These are phyloP conservation scores for Cantharis rustica DNA, from an alignment of 2,888 invertebrate species.

Conservation along the genomic window DNA sequence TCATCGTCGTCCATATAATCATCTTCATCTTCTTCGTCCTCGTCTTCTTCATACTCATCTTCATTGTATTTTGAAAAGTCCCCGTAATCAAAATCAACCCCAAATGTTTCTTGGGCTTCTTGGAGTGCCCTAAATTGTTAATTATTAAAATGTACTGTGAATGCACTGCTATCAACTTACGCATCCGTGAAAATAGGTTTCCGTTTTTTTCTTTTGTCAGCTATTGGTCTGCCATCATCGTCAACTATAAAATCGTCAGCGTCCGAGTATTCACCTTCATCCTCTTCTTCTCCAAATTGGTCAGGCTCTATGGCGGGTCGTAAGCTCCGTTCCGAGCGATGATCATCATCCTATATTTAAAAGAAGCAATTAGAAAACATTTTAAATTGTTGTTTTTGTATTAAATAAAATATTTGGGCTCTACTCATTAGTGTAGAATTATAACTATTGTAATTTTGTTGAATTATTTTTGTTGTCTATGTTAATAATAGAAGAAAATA, in stretches of 20 bases:
- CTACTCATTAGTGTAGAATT: too few species aligned
- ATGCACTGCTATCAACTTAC: constrained; percentile 62
- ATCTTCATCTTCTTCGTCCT: constrained; percentile 81
- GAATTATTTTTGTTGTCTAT: too few species aligned
- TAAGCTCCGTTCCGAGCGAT: constrained; percentile 72
- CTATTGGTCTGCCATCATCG: constrained; percentile 88
- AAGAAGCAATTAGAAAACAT: constrained; percentile 18
- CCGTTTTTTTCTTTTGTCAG: constrained; percentile 77
- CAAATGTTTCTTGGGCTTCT: constrained; percentile 98
- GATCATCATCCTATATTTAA: constrained; percentile 72
- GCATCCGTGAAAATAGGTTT: constrained; percentile 86
- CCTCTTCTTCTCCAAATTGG: constrained; percentile 76
- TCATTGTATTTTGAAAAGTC: constrained; percentile 88
- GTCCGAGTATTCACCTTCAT: constrained; percentile 81
- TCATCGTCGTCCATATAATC: constrained; percentile 78
- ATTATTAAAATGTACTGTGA: neutral
- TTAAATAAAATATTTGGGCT: too few species aligned
- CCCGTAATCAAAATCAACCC: constrained; percentile 97
- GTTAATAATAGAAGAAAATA: too few species aligned
- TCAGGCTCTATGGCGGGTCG: constrained; percentile 66
- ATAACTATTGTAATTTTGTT: too few species aligned
- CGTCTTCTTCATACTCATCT: constrained; percentile 84
- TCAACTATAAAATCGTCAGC: constrained; percentile 98
- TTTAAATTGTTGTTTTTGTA: too few species aligned
- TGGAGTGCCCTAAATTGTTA: constrained; percentile 75